Evolutionary conservation across 2,888 invertebrate genomes (phyloP), one percentile per base, ranked within the genome.

Genomic region (Leptopilina myrica): DNA sequence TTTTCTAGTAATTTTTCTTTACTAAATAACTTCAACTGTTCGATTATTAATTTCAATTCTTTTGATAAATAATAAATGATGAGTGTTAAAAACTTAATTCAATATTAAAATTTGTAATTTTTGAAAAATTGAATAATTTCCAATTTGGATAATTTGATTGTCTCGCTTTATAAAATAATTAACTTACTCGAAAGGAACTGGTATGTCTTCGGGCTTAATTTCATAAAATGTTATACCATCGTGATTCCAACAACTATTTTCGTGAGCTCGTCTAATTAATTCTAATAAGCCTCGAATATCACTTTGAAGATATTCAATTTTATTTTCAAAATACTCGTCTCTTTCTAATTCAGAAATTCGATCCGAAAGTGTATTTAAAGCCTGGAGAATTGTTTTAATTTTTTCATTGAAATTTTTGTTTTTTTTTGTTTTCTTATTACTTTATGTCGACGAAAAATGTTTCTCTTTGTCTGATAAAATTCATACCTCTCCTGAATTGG

Each of bases 201-300:
- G 89, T 81, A 91, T 90, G 78, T 90, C 88, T 5, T 80, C 80
- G 12, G 88, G 85, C 33, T 85, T 82, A 76, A 94, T 92, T 80
- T 93, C 93, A 84, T 91, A 92, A 89, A 94, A 94, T 85, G 92
- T 92, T 83, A 94, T 93, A 20, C 93, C 93, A 56, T 93, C 92
- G 1, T 93, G 90, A 79, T 92, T 92, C 92, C 93, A 93, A 88
- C 89, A 87, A 88, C 93, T 93, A 83, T 92, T 92, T 84, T 92
- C 92, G 0, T 93, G 88, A 62, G 93, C 92, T 5, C 94, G 90
- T 12, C 93, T 92, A 86, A 94, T 91, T 84, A 94, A 92, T 87
- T 94, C 93, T 73, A 94, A 87, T 78, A 94, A 92, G 11, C 93
- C 93, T 65, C 92, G 92, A 79, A 93, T 91, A 89, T 94, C 94